A percentile compares a stretch with the other conserved stretches of the same genome.
Evolutionary conservation across 2,888 invertebrate species (phyloP).

Genomic region (Hirtodrosophila alboralis): DNA sequence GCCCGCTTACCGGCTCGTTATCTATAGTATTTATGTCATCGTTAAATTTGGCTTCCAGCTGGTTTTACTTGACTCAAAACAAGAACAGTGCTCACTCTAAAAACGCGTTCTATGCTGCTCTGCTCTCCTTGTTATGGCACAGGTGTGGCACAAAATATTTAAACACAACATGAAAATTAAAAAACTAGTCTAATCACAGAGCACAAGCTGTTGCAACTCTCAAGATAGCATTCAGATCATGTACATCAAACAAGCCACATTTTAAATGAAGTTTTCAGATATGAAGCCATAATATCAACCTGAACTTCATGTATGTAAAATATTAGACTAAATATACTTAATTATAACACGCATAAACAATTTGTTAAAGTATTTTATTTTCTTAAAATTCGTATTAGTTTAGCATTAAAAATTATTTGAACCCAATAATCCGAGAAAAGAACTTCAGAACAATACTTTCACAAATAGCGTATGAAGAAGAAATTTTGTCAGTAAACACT

Average conservation of each 20-base stretch:
- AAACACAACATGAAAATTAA: slow-evolving; percentile 74
- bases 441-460: too few species aligned
- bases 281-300: too few species aligned
- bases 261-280: neutral
- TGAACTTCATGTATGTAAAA: too few species aligned
- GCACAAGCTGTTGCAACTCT: slow-evolving; percentile 32
- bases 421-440: too few species aligned
- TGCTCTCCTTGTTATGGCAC: slow-evolving; percentile 39
- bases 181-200: slow-evolving; percentile 74
- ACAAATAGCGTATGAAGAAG: too few species aligned
- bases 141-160: slow-evolving; percentile 76
- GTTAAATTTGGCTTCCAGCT: slow-evolving; percentile 74
- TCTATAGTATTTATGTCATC: slow-evolving; percentile 75
- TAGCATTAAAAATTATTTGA: too few species aligned
- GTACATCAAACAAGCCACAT: slow-evolving; percentile 7
- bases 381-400: too few species aligned
- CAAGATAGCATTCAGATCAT: slow-evolving; percentile 31
- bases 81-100: slow-evolving; percentile 35
- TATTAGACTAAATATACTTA: too few species aligned
- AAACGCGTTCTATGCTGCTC: slow-evolving; percentile 15
- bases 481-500: too few species aligned
- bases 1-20: slow-evolving; percentile 61
- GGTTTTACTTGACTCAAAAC: slow-evolving; percentile 60
- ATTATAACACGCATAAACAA: too few species aligned
- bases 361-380: too few species aligned